These are phyloP conservation scores for Asteroscopus sphinx DNA, from an alignment of 2,888 invertebrate genomes.

Conservation along the genomic window DNA sequence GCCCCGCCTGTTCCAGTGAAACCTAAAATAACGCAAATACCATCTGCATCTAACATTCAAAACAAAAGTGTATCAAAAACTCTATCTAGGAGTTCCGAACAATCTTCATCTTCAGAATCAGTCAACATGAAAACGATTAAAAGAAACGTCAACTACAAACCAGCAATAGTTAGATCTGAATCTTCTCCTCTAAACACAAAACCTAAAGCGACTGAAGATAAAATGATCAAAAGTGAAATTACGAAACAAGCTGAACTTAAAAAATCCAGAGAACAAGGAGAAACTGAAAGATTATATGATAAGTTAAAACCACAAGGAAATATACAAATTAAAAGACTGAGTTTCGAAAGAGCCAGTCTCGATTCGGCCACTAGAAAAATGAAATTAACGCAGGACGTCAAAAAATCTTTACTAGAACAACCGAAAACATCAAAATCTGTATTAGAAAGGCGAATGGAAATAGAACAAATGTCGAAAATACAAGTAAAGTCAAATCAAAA, in stretches of 20 bases:
- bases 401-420: constrained; percentile 72
- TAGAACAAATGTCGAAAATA: constrained; percentile 80
- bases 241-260: constrained; percentile 46
- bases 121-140: constrained; percentile 75
- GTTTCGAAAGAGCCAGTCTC: constrained; percentile 86
- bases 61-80: constrained; percentile 61
- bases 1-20: constrained; percentile 92
- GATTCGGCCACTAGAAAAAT: constrained; percentile 83
- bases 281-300: constrained; percentile 58
- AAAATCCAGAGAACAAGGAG: constrained; percentile 28
- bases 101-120: constrained; percentile 73
- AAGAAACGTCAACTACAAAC: constrained; percentile 71
- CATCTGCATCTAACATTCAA: constrained; percentile 61
- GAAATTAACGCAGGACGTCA: constrained; percentile 67
- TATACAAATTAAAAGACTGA: constrained; percentile 83
- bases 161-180: constrained; percentile 68
- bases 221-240: constrained; percentile 44
- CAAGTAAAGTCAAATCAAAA: constrained; percentile 68
- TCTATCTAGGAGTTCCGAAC: constrained; percentile 65
- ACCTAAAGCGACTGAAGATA: constrained; percentile 35
- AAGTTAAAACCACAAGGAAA: constrained; percentile 71
- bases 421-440: constrained; percentile 83
- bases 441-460: constrained; percentile 84
- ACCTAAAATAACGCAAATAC: constrained; percentile 84
- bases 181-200: constrained; percentile 68